Conservation (phyloP, 1,140 invertebrate genomes). For the Pogonomyrmex barbatus region DNA sequence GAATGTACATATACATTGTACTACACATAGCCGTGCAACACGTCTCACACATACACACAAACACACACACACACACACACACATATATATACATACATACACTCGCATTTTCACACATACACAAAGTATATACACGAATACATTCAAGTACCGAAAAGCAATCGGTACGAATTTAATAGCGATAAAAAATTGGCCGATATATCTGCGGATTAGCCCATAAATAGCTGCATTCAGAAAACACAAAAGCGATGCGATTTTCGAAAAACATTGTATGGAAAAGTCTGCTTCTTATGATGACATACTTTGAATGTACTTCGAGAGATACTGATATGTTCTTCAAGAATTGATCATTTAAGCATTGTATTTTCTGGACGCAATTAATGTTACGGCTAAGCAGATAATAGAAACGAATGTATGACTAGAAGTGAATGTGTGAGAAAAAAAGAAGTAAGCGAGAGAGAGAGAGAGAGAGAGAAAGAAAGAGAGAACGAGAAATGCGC, state of each 20-base stretch:
- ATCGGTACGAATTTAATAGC: conserved; percentile 64
- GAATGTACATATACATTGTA: conserved; percentile 85
- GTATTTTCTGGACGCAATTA: conserved; percentile 28
- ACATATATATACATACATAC: too few relatives aligned
- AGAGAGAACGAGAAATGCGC: conserved; percentile 75
- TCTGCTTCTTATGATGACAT: conserved; percentile 4
- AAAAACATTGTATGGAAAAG: not conserved
- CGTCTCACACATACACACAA: not conserved
- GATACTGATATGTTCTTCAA: not conserved
- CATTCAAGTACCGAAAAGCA: conserved; percentile 38
- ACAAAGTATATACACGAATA: conserved; percentile 19
- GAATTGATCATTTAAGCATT: conserved; percentile 5
- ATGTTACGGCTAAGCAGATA: conserved; percentile 66
- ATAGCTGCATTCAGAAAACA: conserved; percentile 19
- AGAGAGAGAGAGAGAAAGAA: conserved; percentile 78
- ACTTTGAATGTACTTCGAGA: not conserved
- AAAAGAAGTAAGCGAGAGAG: conserved; percentile 48
- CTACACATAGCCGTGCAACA: conserved; percentile 51
- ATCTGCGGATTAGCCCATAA: conserved; percentile 70
- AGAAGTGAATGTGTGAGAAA: conserved; percentile 46
- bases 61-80: not conserved
- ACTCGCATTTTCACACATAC: not conserved
- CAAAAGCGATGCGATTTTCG: not conserved
- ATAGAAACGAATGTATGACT: conserved; percentile 68
- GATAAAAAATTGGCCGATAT: conserved; percentile 70